phyloP scores from a whole-genome alignment of 1,140 invertebrate species.

The Proctacanthus coquilletti region DNA sequence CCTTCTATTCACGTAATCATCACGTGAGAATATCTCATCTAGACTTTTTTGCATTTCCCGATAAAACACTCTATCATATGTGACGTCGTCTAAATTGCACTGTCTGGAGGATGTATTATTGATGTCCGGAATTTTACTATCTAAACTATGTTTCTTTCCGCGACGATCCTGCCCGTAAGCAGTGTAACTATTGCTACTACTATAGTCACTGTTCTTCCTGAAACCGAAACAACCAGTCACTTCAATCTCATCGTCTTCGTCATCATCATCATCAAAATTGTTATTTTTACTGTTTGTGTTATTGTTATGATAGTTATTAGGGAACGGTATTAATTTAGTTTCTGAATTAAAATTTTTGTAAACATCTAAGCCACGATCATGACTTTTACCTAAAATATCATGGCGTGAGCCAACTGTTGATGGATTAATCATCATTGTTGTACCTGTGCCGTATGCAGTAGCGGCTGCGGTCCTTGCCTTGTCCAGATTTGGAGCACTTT shows the following conservation, averaged over 20 bases:
- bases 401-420: slow-evolving; percentile 1
- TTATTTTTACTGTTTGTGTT: slow-evolving; percentile 7
- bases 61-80: slow-evolving; percentile 27
- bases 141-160: slow-evolving; percentile 6
- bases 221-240: slow-evolving; percentile 5
- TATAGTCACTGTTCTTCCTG: background rate
- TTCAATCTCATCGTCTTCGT: slow-evolving; percentile 3
- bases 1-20: background rate
- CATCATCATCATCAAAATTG: slow-evolving; percentile 1
- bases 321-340: too few relatives aligned
- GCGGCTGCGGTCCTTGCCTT: slow-evolving; percentile 40
- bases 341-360: too few relatives aligned
- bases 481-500: slow-evolving; percentile 66
- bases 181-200: background rate
- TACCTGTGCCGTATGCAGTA: slow-evolving; percentile 43
- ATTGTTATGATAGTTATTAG: slow-evolving; percentile 2
- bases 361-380: slow-evolving; percentile 3
- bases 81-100: slow-evolving; percentile 16
- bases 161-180: background rate
- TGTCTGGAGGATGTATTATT: background rate
- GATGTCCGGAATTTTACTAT: slow-evolving; percentile 4
- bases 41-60: slow-evolving; percentile 11
- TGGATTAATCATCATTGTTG: slow-evolving; percentile 26
- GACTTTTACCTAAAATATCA: slow-evolving; percentile 7
- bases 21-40: slow-evolving; percentile 11